Percentiles rank a stretch among this genome's conserved stretches.
These are phyloP conservation scores for Acromyrmex charruanus DNA, from an alignment of 1,140 invertebrate genomes.

Conservation along the genomic window DNA sequence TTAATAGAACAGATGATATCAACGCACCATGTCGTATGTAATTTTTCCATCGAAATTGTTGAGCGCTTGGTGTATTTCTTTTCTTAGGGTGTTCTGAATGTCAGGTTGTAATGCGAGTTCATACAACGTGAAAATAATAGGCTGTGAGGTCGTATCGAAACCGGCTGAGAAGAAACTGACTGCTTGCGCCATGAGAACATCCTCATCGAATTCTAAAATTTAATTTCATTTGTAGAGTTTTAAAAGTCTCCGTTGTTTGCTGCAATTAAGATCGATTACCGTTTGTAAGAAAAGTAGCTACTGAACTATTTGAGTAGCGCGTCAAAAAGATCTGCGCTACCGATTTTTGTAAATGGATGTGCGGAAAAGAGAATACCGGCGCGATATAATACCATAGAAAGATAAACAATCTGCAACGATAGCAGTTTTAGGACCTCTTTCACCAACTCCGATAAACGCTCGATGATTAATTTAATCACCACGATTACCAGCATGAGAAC, in stretches of 20 bases:
- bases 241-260: neutral
- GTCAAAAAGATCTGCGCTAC: too few species aligned
- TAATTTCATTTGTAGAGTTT: neutral
- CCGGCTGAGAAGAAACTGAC: constrained; percentile 90
- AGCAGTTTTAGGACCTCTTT: too few species aligned
- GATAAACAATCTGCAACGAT: too few species aligned
- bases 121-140: constrained; percentile 87
- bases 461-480: too few species aligned
- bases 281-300: too few species aligned
- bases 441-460: too few species aligned
- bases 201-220: constrained; percentile 86
- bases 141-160: constrained; percentile 88
- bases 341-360: too few species aligned
- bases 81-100: constrained; percentile 86
- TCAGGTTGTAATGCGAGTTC: constrained; percentile 88
- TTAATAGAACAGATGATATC: neutral
- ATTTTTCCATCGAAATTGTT: constrained; percentile 82
- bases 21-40: constrained; percentile 85
- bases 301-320: too few species aligned
- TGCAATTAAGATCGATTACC: neutral
- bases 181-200: constrained; percentile 89
- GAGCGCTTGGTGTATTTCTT: constrained; percentile 87
- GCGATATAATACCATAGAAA: too few species aligned
- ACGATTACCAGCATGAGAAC: too few species aligned
- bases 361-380: too few species aligned